phyloP scores from a whole-genome alignment of 2,888 invertebrate genomes.

The Stenchaetothrips biformis region DNA sequence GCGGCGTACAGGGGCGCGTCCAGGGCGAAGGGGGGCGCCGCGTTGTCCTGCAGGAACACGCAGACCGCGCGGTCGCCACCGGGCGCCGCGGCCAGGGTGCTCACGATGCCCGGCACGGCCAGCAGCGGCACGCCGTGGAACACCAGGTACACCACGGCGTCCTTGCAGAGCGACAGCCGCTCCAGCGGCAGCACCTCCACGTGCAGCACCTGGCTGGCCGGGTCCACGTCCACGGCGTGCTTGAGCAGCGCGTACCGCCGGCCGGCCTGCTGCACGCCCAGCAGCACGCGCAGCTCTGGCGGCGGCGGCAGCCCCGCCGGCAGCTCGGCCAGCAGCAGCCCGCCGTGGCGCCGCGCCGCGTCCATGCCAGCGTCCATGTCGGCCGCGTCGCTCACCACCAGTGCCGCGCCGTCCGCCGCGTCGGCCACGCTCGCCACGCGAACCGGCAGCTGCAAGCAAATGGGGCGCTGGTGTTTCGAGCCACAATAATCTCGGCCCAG shows the following conservation, averaged over 20 bases:
- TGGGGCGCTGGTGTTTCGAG: background rate
- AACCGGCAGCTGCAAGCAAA: background rate
- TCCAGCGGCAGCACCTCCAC: background rate
- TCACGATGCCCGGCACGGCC: background rate
- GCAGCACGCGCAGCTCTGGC: background rate
- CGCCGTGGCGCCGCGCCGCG: background rate
- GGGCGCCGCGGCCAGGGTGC: background rate
- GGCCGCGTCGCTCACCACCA: too few species aligned
- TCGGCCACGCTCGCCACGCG: background rate
- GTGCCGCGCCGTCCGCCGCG: background rate
- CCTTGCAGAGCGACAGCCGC: background rate
- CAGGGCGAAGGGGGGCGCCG: background rate
- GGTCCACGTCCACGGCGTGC: background rate
- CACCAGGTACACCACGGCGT: background rate
- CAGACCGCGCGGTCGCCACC: background rate
- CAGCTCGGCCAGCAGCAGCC: background rate
- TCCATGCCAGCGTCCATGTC: too few species aligned
- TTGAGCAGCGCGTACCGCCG: background rate
- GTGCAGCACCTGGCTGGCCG: background rate
- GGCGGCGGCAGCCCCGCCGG: background rate
- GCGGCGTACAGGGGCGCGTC: background rate
- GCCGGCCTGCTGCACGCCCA: background rate
- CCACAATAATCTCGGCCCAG: too few species aligned
- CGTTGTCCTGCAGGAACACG: constrained; percentile 4
- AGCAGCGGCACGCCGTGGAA: background rate